Evolutionary conservation across 2,888 invertebrate species (phyloP).

Genomic region (Invenusta paracnida): DNA sequence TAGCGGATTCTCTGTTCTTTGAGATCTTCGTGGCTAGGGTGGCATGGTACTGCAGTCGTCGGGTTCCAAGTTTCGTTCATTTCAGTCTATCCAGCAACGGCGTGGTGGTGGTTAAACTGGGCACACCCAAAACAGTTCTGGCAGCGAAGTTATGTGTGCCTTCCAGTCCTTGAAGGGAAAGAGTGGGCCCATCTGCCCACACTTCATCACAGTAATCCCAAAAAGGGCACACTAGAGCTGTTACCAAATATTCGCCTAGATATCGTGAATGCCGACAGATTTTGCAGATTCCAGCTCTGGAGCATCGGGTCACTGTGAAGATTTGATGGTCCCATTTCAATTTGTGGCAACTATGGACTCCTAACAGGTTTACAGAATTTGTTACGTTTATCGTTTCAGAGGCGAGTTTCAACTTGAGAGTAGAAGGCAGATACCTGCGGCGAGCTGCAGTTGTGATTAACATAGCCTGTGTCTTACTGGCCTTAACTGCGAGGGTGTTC

Average conservation of each 20-base stretch:
- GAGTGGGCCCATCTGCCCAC: slow-evolving; percentile 13
- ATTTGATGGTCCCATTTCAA: slow-evolving; percentile 10
- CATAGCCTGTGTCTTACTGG: slow-evolving; percentile 12
- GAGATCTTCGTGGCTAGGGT: background rate
- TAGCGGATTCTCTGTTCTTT: background rate
- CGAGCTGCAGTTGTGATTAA: slow-evolving; percentile 6
- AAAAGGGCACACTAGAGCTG: background rate
- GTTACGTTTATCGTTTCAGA: background rate
- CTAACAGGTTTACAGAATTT: background rate
- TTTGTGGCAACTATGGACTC: background rate
- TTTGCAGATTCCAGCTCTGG: slow-evolving; percentile 10
- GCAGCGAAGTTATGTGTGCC: slow-evolving; percentile 4
- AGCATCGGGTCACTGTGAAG: background rate
- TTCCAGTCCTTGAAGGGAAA: background rate
- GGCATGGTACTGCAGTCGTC: background rate
- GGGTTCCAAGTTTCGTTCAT: background rate
- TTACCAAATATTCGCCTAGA: slow-evolving; percentile 5
- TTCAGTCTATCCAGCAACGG: slow-evolving; percentile 4
- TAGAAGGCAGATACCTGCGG: background rate
- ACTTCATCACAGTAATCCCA: slow-evolving; percentile 26
- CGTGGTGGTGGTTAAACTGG: background rate
- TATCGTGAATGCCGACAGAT: background rate
- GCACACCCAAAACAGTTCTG: slow-evolving; percentile 3
- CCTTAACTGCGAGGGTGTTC: background rate
- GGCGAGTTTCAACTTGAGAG: background rate